Base-by-base conservation (phyloP, 2,888 invertebrate genomes). In the Lamellibrachia satsuma region DNA sequence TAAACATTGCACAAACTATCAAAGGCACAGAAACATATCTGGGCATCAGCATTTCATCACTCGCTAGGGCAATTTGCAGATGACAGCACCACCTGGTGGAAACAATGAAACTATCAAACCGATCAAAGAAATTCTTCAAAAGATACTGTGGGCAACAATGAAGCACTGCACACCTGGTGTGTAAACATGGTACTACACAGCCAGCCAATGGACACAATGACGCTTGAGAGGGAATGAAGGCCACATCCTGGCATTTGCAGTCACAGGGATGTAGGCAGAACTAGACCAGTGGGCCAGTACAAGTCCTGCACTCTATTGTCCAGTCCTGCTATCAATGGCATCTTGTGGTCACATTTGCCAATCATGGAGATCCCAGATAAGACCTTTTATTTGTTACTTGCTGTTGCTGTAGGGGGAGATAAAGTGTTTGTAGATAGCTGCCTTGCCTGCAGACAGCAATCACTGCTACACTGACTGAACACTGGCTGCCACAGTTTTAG, bases 1-100 rank as follows among this genome's bases (percentile, higher is more conserved):
- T 75, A 75, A 75, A 75, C n/a, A 75, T 75, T 75, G n/a, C 75
- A 75, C 75, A 75, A 75, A 75, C 75, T 75, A 75, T 75, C n/a
- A 75, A 75, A 75, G 75, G 75, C 75, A 75, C 75, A 75, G 3
- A 75, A 75, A 75, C 75, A 3, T 75, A 75, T 75, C 75, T 75
- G 75, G 75, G 75, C 75, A 75, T 75, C 75, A 15, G 22, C 6
- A 15, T n/a, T 75, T 22, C 75, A 75, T n/a, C 75, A 75, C 75
- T 15, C 22, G n/a, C 75, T 57, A 57, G 4, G 57, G 57, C 22
- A 22, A n/a, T 6, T 75, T 75, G 75, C 6, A 75, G 75, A 22
- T 75, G 75, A 75, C 75, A 75, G 75, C 22, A 15, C 75, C 75
- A 75, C 75, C 22, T 6, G 6, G 75, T 75, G 75, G 75, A 75